Evolutionary conservation across 1,140 invertebrate genomes (phyloP).

Genomic region (Drosophila insularis): DNA sequence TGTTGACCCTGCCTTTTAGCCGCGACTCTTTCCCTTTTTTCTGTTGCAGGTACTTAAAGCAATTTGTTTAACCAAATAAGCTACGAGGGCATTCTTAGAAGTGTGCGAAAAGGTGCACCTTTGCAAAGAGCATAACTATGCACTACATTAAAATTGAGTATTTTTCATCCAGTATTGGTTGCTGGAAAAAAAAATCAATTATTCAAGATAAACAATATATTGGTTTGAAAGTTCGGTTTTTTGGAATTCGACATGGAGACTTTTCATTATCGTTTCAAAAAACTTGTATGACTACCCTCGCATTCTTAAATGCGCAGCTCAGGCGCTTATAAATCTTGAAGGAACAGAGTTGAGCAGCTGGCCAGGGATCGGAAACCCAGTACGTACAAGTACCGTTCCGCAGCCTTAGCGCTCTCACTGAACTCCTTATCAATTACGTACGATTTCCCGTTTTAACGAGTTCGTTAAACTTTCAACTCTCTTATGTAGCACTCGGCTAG

Average conservation of each 20-base stretch:
- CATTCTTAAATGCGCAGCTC: constrained; percentile 14
- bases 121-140: too few species aligned
- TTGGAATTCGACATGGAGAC: too few species aligned
- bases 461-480: constrained; percentile 81
- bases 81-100: not conserved
- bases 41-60: constrained; percentile 44
- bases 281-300: not conserved
- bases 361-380: constrained; percentile 13
- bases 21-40: constrained; percentile 4
- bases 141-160: too few species aligned
- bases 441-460: constrained; percentile 78
- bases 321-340: constrained; percentile 66
- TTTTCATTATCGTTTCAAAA: not conserved
- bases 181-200: too few species aligned
- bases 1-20: constrained; percentile 34
- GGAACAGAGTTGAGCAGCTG: constrained; percentile 34
- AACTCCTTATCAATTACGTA: constrained; percentile 74
- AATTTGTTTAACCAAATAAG: constrained; percentile 69
- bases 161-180: too few species aligned
- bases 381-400: constrained; percentile 41
- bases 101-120: too few species aligned
- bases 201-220: too few species aligned
- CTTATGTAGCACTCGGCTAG: constrained; percentile 32
- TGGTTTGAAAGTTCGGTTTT: too few species aligned
- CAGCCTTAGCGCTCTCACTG: constrained; percentile 21